Base-by-base conservation (phyloP, 2,888 invertebrate genomes). In the Pristionchus maxplancki region DNA sequence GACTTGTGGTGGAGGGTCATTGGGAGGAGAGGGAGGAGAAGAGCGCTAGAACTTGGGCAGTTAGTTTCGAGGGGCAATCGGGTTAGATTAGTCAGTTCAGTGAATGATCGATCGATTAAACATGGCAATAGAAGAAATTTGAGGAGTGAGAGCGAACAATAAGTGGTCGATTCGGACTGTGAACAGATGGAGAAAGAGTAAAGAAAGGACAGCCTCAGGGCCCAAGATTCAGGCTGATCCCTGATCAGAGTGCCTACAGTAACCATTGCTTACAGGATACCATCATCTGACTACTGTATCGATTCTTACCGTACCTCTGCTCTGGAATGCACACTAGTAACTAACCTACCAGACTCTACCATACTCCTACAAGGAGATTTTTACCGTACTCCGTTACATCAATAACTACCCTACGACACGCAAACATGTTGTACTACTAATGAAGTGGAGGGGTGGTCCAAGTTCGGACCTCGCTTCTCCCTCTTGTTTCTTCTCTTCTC, bases 1-100 rank as follows among this genome's bases (percentile, higher is more conserved):
- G 78, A 78, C 78, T 78, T 78, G 78, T 78, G 78, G 78, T 48
- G 78, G 17, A 34, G 48, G 78, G 78, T 78, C 44, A 78, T 48
- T 28, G 44, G 20, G 40, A 31, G 74, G 74, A n/a, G n/a, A n/a
- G n/a, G n/a, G n/a, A n/a, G n/a, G n/a, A n/a, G n/a, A n/a, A 24
- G 71, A 58, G 37, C 37, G 74, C 34, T 34, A 48, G 78, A 78
- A 78, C 78, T 78, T 74, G 34, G n/a, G 34, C 64, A 64, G 64
- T 64, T 64, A 11, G 28, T 34, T 37, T 71, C 44, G 44, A n/a
- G n/a, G n/a, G n/a, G 44, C 11, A 9, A 44, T 71, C 15, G 17
- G 13, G 13, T 37, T 40, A 37, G 71, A 20, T 71, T 15, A 9
- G 71, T 34, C 11, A 37, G 20, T 3, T n/a, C n/a, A n/a, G n/a